Conservation (phyloP, 2,113 vertebrate species). For the Eretmodus cyanostictus region DNA sequence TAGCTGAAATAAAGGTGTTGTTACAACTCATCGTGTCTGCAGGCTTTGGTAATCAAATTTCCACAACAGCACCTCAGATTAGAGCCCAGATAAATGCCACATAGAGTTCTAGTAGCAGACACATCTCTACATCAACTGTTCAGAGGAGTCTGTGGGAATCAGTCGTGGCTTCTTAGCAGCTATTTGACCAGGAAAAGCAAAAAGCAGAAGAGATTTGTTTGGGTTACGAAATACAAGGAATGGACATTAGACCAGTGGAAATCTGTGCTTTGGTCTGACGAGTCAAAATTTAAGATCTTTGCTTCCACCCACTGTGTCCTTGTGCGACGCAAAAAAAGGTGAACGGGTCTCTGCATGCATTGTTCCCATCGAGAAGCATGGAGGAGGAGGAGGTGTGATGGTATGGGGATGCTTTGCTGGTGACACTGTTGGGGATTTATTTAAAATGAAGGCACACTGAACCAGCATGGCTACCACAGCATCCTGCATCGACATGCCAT, state of each 20-base stretch:
- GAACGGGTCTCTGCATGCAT: rapidly evolving
- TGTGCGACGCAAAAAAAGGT: rapidly evolving
- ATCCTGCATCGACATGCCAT: background rate
- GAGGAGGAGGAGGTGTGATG: background rate
- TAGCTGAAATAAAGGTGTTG: no score
- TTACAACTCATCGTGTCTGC: no score
- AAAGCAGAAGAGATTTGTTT: background rate
- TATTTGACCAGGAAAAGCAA: background rate
- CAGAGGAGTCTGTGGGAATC: background rate
- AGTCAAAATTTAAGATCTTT: background rate
- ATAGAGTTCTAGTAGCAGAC: background rate
- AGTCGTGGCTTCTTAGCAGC: background rate
- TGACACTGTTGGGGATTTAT: background rate
- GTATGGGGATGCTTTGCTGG: background rate
- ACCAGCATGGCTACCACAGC: background rate
- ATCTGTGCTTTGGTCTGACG: background rate
- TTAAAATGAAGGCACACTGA: background rate
- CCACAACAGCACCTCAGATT: rapidly evolving
- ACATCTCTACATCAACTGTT: background rate
- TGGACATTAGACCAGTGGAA: background rate
- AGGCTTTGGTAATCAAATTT: no score
- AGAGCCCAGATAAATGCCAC: background rate
- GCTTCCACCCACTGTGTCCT: rapidly evolving
- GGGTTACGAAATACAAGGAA: background rate
- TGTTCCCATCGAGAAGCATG: background rate